Percentiles rank a stretch among this genome's conserved stretches.
phyloP scores from a whole-genome alignment of 2,888 invertebrate species.

The Ophion ventricosus region DNA sequence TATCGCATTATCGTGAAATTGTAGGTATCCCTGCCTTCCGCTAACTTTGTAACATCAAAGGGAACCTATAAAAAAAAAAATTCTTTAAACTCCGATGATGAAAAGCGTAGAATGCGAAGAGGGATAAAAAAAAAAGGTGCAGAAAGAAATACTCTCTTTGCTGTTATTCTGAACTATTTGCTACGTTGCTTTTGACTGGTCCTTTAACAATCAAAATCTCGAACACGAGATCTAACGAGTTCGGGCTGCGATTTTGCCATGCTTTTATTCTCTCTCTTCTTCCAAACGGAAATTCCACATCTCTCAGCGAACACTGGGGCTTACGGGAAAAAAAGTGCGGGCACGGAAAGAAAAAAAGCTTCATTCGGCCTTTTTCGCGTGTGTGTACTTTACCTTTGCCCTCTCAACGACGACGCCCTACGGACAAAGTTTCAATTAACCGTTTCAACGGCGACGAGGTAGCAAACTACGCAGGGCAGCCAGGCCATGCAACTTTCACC shows the following conservation, averaged over 20 bases:
- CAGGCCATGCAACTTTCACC: slow-evolving; percentile 29
- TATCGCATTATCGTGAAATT: no score
- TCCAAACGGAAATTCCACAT: slow-evolving; percentile 1
- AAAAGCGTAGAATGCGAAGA: slow-evolving; percentile 2
- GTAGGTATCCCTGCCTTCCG: neutral
- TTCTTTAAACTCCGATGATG: slow-evolving; percentile 3
- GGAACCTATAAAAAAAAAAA: neutral
- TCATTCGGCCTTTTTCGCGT: slow-evolving; percentile 6
- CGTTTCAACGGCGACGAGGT: slow-evolving; percentile 61
- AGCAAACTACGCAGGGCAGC: slow-evolving; percentile 45
- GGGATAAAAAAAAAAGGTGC: neutral
- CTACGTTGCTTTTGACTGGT: slow-evolving; percentile 2
- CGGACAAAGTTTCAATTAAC: slow-evolving; percentile 69
- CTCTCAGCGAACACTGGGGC: slow-evolving; percentile 20
- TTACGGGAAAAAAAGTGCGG: slow-evolving; percentile 12
- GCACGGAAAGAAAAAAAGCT: slow-evolving; percentile 45
- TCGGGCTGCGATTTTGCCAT: slow-evolving; percentile 1
- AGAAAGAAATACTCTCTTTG: neutral
- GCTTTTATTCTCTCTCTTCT: neutral
- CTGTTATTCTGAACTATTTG: slow-evolving; percentile 17
- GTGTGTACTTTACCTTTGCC: slow-evolving; percentile 62
- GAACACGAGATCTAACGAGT: slow-evolving; percentile 21
- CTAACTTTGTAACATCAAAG: slow-evolving; percentile 1
- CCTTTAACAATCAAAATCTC: slow-evolving; percentile 43
- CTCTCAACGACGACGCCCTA: slow-evolving; percentile 44